Percentiles rank a stretch among this genome's conserved stretches.
Evolutionary conservation across 2,113 vertebrate species (phyloP).

Genomic region (Perognathus longimembris): DNA sequence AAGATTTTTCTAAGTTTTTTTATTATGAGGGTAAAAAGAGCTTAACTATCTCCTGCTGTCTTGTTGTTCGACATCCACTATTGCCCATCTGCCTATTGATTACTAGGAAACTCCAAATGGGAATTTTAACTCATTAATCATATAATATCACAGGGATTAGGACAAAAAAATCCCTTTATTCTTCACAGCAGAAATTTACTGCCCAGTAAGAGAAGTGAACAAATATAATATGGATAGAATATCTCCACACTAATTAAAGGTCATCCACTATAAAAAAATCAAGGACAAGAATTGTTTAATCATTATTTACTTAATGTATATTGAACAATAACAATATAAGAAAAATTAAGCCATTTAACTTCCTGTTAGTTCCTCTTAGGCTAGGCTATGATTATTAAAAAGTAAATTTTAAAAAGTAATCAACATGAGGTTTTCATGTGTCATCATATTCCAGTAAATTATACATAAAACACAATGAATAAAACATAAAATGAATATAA

Average conservation of each 20-base stretch:
- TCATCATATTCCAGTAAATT: not conserved
- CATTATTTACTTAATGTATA: conserved; percentile 16
- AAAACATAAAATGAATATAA: too few species aligned
- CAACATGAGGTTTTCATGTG: not conserved
- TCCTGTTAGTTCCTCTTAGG: not conserved
- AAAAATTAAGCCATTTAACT: not conserved
- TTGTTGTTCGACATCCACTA: conserved; percentile 85
- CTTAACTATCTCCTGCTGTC: conserved; percentile 86
- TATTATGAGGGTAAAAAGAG: conserved; percentile 79
- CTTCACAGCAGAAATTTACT: conserved; percentile 86
- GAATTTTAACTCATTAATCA: conserved; percentile 90
- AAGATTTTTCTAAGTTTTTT: conserved; percentile 71
- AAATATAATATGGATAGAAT: conserved; percentile 85
- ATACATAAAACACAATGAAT: not conserved
- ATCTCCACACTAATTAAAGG: conserved; percentile 86
- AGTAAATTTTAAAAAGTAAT: not conserved
- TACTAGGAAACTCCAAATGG: conserved; percentile 88
- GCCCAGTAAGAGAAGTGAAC: conserved; percentile 85
- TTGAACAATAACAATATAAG: not conserved
- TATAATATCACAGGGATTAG: conserved; percentile 87
- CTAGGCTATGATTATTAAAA: not conserved
- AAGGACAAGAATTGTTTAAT: conserved; percentile 64
- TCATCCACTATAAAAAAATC: conserved; percentile 84
- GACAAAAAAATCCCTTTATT: conserved; percentile 84
- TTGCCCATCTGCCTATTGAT: conserved; percentile 88